Evolutionary conservation across 2,113 vertebrate genomes (phyloP).

Genomic region (Apodemus sylvaticus): DNA sequence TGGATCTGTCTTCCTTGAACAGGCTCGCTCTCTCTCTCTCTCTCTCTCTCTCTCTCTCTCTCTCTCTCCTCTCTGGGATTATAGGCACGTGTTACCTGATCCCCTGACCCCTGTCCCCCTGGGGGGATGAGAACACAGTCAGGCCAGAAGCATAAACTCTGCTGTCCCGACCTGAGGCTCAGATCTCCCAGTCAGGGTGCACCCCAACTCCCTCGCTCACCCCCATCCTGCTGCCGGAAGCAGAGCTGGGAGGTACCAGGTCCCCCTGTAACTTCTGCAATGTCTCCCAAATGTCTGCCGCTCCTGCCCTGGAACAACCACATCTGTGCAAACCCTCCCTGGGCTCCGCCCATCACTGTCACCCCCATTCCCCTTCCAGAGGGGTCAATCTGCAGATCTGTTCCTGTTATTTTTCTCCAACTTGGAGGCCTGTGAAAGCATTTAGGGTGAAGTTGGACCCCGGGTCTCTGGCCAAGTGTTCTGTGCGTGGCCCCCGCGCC

Average conservation of each 20-base stretch:
- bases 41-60: neutral
- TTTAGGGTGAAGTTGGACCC: neutral
- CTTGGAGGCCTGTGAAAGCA: neutral
- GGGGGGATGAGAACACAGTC: neutral
- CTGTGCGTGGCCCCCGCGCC: neutral
- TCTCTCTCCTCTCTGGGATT: neutral
- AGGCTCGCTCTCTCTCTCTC: neutral
- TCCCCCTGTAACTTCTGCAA: neutral
- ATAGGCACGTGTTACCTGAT: neutral
- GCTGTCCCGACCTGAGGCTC: neutral
- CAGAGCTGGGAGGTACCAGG: neutral
- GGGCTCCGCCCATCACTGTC: neutral
- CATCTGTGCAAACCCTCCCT: neutral
- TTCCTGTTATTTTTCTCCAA: neutral
- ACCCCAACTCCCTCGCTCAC: neutral
- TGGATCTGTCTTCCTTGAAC: neutral
- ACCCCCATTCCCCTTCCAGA: neutral
- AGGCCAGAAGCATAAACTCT: neutral
- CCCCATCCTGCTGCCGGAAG: neutral
- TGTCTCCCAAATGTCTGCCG: neutral
- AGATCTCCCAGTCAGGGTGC: neutral
- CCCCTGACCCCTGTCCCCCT: neutral
- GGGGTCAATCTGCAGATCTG: neutral
- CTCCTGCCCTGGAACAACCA: neutral
- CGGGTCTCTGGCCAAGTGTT: neutral